Conservation (phyloP, 2,797 vertebrate species). For the Syndactyla subalaris region DNA sequence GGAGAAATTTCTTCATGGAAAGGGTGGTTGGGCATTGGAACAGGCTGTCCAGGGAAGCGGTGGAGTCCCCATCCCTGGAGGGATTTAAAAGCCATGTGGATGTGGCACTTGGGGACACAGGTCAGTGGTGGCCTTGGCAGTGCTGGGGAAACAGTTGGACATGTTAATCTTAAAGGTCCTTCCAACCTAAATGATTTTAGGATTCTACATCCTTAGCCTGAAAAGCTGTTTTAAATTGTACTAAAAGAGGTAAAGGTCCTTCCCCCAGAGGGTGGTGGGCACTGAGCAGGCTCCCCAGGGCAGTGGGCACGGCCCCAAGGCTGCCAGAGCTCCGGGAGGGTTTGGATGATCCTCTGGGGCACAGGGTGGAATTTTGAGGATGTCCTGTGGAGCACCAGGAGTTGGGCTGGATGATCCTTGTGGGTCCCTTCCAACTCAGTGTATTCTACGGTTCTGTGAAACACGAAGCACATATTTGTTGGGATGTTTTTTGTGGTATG, state of each 20-base stretch:
- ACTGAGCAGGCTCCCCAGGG: neutral
- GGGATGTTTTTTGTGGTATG: neutral
- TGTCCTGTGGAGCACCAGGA: neutral
- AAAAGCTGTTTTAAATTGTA: neutral
- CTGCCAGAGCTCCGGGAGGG: neutral
- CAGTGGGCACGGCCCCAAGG: accelerated
- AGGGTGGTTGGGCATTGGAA: neutral
- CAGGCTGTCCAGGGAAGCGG: neutral
- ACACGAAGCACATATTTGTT: accelerated
- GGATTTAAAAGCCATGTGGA: neutral
- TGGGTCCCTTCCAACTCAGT: neutral
- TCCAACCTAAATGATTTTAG: neutral
- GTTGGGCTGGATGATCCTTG: neutral
- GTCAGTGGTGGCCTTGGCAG: neutral
- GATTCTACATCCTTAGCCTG: neutral
- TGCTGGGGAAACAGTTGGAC: neutral
- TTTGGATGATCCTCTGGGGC: neutral
- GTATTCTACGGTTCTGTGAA: neutral
- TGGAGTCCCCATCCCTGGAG: neutral
- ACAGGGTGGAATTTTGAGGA: neutral
- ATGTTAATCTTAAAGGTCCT: neutral
- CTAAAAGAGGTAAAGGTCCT: neutral
- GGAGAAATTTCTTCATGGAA: neutral
- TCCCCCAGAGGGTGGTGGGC: neutral
- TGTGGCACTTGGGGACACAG: neutral